Evolutionary conservation across 2,797 vertebrate genomes (phyloP), one percentile per base, ranked within the genome.

Genomic region (Rhinella marina): DNA sequence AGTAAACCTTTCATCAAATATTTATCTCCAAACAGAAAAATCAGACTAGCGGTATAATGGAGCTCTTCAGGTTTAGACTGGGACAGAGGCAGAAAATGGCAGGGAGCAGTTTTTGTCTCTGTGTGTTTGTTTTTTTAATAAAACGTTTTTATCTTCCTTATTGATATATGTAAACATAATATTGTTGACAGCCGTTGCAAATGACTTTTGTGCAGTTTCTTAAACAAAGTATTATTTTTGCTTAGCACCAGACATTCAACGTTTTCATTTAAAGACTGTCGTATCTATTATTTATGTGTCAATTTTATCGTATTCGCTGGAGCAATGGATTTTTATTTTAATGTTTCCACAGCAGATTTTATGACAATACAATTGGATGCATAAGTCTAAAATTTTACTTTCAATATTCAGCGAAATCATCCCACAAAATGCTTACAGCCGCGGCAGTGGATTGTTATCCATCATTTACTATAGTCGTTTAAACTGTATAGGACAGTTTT

Each of bases 251-350:
- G 70, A 72, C 76, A 85, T 81, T 85, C 52, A 16, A 57, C 25
- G 56, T 88, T 81, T 79, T 68, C 52, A 54, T 85, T 88, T 81
- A 79, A 85, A 76, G 68, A 70, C 62, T 81, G 87, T 81, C 87
- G 23, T 88, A 88, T 81, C 62, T 85, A 85, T 88, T 88, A 88
- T 80, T 88, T 81, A 88, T 70, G 78, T 88, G 82, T 75, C 82
- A 81, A 75, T 81, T 88, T 52, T 23, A 64, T 62, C 73, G 75
- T 77, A 85, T 73, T 85, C 84, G 76, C 82, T 59, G 72, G 52
- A 25, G 54, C 82, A 78, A 84, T 88, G 32, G 76, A 84, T 81
- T 88, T 73, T 81, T 81, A 84, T 85, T 85, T 73, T 81, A 88
- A 88, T 85, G 87, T 88, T 79, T 66, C 72, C 54, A 57, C 32